Conservation (phyloP, 2,797 vertebrate genomes). For the Sebastolobus alascanus region DNA sequence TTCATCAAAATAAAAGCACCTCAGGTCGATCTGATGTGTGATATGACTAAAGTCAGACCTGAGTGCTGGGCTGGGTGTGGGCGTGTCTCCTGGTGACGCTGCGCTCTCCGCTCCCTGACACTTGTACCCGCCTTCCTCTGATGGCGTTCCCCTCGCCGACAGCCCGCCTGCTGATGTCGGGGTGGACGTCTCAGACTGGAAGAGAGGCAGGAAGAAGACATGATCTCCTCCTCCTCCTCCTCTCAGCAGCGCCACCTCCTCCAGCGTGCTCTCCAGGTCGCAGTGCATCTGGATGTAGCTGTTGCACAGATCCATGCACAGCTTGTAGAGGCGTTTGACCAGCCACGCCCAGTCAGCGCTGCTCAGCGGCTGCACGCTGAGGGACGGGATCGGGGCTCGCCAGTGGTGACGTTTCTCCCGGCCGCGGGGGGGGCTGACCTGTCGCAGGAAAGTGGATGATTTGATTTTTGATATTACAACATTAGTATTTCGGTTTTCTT, state of each 20-base stretch:
- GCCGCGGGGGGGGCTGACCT: constrained; percentile 93
- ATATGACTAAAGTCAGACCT: constrained; percentile 46
- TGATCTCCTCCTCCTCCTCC: constrained; percentile 80
- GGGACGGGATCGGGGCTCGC: constrained; percentile 88
- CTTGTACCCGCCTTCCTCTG: constrained; percentile 88
- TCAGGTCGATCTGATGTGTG: background rate
- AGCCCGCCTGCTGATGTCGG: constrained; percentile 89
- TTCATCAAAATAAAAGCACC: background rate
- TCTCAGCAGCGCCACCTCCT: constrained; percentile 84
- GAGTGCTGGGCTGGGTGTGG: constrained; percentile 73
- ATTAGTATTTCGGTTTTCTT: background rate
- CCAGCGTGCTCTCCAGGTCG: constrained; percentile 90
- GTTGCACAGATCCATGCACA: constrained; percentile 95
- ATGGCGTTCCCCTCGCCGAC: constrained; percentile 91
- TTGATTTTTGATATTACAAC: background rate
- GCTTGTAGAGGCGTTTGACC: constrained; percentile 93
- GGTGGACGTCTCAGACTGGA: constrained; percentile 92
- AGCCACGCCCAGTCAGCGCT: constrained; percentile 96
- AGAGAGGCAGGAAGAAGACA: constrained; percentile 92
- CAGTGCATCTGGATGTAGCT: constrained; percentile 98
- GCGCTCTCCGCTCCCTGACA: constrained; percentile 80
- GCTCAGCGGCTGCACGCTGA: constrained; percentile 91
- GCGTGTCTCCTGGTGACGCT: constrained; percentile 73
- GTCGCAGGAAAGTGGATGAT: background rate
- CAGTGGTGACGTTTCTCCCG: constrained; percentile 90